Percentiles rank a stretch among this genome's conserved stretches.
phyloP scores from a whole-genome alignment of 1,140 invertebrate species.

The Belonocnema kinseyi region DNA sequence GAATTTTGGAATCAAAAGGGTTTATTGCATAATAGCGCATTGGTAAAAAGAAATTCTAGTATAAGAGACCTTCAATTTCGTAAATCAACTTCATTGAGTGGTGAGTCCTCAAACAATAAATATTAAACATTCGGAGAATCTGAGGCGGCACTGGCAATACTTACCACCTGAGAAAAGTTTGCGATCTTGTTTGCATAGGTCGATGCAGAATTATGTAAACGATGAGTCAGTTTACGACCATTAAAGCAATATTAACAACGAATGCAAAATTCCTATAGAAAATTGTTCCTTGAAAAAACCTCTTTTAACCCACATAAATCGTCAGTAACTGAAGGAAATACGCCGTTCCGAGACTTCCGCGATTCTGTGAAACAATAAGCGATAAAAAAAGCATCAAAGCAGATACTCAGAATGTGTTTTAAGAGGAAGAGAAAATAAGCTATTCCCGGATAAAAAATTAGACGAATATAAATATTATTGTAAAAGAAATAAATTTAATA shows the following conservation, averaged over 20 bases:
- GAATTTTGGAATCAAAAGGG: too few species aligned
- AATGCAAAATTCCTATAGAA: not conserved
- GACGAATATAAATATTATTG: too few species aligned
- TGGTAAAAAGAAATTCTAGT: too few species aligned
- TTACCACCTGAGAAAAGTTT: not conserved
- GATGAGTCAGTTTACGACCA: constrained; percentile 26
- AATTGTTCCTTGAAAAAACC: not conserved
- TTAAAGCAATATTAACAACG: constrained; percentile 7
- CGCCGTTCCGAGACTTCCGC: constrained; percentile 2
- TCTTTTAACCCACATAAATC: constrained; percentile 15
- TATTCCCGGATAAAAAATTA: too few species aligned
- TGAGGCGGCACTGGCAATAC: too few species aligned
- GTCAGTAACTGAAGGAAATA: constrained; percentile 1
- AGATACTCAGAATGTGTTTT: not conserved
- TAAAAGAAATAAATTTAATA: too few species aligned
- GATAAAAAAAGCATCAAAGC: not conserved
- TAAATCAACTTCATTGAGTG: too few species aligned
- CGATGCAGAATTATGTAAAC: constrained; percentile 1
- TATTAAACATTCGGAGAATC: too few species aligned
- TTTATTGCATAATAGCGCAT: too few species aligned
- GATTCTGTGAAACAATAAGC: constrained; percentile 3
- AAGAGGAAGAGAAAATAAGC: not conserved
- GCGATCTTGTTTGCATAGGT: not conserved
- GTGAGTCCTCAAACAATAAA: too few species aligned
- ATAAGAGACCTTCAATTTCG: too few species aligned